Percentiles rank a stretch among this genome's conserved stretches.
Evolutionary conservation across 2,888 invertebrate species (phyloP).

Genomic region (Sinotaia quadrata): DNA sequence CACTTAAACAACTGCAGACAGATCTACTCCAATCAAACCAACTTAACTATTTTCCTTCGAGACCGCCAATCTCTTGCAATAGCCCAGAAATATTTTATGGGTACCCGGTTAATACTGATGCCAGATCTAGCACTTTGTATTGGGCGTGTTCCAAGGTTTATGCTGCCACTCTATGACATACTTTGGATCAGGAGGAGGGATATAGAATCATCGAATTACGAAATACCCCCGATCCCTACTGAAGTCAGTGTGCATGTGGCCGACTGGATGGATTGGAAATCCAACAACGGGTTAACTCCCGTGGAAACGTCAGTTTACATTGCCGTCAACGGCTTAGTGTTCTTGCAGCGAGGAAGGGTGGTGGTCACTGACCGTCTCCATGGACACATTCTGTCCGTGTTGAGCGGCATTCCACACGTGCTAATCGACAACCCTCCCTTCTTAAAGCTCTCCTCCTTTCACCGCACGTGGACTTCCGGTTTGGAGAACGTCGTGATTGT

Average conservation of each 20-base stretch:
- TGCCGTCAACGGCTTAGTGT: constrained; percentile 35
- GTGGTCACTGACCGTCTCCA: constrained; percentile 41
- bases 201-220: constrained; percentile 27
- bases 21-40: constrained; percentile 23
- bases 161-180: constrained; percentile 38
- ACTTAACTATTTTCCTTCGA: constrained; percentile 32
- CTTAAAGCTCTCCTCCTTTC: constrained; percentile 28
- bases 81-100: constrained; percentile 26
- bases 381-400: constrained; percentile 41
- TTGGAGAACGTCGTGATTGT: constrained; percentile 10
- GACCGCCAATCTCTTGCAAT: constrained; percentile 27
- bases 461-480: constrained; percentile 25
- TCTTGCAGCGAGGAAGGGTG: constrained; percentile 39
- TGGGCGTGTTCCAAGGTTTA: constrained; percentile 26
- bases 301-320: constrained; percentile 37
- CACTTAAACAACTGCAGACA: neutral
- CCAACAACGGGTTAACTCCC: constrained; percentile 18
- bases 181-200: constrained; percentile 38
- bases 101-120: constrained; percentile 27
- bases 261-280: constrained; percentile 36
- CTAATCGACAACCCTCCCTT: constrained; percentile 34
- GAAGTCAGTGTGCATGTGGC: constrained; percentile 25
- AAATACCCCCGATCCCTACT: constrained; percentile 19
- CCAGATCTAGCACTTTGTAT: constrained; percentile 42
- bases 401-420: constrained; percentile 43